Percentiles rank a stretch among this genome's conserved stretches.
Conservation (phyloP, 2,113 vertebrate species). For the Leiothrix lutea region DNA sequence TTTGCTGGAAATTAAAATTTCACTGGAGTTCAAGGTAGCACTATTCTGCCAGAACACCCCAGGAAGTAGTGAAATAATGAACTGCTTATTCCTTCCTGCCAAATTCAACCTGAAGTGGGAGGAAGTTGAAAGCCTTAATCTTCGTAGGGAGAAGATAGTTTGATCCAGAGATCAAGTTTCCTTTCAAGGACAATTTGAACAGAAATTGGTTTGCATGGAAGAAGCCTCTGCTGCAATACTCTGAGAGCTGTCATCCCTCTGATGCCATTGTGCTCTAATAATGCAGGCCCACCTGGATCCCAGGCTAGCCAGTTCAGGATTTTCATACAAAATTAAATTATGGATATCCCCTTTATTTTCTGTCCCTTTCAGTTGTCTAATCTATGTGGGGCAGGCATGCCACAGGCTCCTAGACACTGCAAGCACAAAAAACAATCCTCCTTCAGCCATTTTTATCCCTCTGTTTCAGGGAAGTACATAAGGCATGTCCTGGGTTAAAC, state of each 20-base stretch:
- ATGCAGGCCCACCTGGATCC: not conserved
- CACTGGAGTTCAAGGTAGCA: not conserved
- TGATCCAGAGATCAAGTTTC: not conserved
- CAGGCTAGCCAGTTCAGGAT: not conserved
- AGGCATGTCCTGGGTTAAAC: not conserved
- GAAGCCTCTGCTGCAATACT: not conserved
- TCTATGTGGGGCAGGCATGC: not conserved
- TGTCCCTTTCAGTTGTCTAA: not conserved
- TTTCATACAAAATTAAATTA: not conserved
- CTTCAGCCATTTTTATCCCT: not conserved
- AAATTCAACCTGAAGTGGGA: not conserved
- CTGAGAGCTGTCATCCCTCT: not conserved
- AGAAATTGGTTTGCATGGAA: conserved; percentile 4
- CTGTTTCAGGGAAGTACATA: not conserved
- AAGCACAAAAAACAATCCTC: not conserved
- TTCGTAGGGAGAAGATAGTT: not conserved
- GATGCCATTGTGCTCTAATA: not conserved
- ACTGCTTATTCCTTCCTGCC: not conserved
- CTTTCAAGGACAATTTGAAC: not conserved
- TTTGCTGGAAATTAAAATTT: not conserved
- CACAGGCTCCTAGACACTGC: not conserved
- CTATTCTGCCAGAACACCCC: not conserved
- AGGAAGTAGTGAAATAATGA: not conserved
- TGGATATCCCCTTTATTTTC: not conserved
- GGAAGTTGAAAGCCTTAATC: not conserved